Evolutionary conservation across 2,888 invertebrate species (phyloP).

Genomic region (Nasonia oneida): DNA sequence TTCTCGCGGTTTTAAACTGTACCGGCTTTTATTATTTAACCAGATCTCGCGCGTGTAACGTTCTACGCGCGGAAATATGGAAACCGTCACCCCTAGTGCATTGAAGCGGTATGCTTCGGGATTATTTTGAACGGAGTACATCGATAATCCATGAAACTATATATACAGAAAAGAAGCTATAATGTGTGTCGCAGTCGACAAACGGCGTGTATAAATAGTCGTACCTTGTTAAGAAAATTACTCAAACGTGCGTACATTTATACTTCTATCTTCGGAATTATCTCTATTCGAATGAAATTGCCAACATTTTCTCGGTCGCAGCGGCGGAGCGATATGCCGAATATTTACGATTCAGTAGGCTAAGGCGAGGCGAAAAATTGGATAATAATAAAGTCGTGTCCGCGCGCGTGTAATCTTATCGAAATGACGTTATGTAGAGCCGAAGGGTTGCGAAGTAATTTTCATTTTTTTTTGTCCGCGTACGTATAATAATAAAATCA

Average conservation of each 20-base stretch:
- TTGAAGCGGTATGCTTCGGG: neutral
- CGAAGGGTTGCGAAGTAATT: slow-evolving; percentile 25
- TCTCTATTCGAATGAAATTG: neutral
- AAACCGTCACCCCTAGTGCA: neutral
- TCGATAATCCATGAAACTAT: neutral
- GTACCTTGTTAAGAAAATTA: neutral
- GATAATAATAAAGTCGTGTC: slow-evolving; percentile 15
- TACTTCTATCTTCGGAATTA: neutral
- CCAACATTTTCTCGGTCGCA: neutral
- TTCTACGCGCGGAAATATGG: neutral
- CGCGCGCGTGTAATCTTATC: neutral
- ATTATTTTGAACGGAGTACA: neutral
- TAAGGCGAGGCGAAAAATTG: neutral
- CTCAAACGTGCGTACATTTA: no score
- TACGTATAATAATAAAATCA: neutral
- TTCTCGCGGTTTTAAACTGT: slow-evolving; percentile 9
- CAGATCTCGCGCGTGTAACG: neutral
- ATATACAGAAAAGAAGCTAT: neutral
- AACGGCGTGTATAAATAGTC: neutral
- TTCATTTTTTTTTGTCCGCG: neutral
- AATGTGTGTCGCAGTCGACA: neutral
- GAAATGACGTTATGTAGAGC: neutral
- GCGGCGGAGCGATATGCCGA: neutral
- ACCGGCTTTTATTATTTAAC: no score
- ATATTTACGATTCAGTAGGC: slow-evolving; percentile 5